Evolutionary conservation across 2,888 invertebrate species (phyloP).

Genomic region (Dendrolimus houi): DNA sequence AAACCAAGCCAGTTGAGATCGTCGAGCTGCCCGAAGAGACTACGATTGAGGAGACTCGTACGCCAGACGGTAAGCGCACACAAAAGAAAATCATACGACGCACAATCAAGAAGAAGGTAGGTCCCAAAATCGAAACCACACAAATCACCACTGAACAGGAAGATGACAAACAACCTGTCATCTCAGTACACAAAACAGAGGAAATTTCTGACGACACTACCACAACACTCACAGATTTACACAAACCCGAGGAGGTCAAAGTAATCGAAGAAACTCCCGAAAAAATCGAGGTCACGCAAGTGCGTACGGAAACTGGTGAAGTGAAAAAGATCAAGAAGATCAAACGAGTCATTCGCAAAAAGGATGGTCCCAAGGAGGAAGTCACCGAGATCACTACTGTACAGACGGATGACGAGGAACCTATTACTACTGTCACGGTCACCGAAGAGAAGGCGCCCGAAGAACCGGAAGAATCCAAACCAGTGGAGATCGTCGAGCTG

Average conservation of each 20-base stretch:
- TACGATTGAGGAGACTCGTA: slow-evolving; percentile 10
- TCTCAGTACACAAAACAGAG: slow-evolving; percentile 11
- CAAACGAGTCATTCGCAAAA: background rate
- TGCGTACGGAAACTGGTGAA: slow-evolving; percentile 21
- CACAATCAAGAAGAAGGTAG: slow-evolving; percentile 26
- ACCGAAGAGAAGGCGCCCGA: background rate
- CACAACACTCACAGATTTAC: slow-evolving; percentile 5
- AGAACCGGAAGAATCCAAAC: background rate
- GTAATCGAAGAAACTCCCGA: background rate
- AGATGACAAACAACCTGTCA: slow-evolving; percentile 21
- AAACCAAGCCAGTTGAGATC: slow-evolving; percentile 13
- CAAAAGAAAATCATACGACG: slow-evolving; percentile 16
- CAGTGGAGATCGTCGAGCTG: background rate
- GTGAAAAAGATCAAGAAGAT: slow-evolving; percentile 11
- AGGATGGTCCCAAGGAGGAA: background rate
- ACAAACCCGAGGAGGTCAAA: slow-evolving; percentile 5
- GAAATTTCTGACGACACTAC: slow-evolving; percentile 5
- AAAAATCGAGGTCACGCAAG: slow-evolving; percentile 1
- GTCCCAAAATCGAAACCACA: slow-evolving; percentile 36
- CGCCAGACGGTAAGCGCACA: slow-evolving; percentile 23
- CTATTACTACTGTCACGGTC: background rate
- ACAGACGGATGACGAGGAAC: background rate
- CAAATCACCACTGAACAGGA: slow-evolving; percentile 32
- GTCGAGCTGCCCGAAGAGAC: slow-evolving; percentile 10
- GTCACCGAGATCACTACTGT: background rate